Conservation (phyloP, 2,888 invertebrate species). For the Muschampia staudingeri region DNA sequence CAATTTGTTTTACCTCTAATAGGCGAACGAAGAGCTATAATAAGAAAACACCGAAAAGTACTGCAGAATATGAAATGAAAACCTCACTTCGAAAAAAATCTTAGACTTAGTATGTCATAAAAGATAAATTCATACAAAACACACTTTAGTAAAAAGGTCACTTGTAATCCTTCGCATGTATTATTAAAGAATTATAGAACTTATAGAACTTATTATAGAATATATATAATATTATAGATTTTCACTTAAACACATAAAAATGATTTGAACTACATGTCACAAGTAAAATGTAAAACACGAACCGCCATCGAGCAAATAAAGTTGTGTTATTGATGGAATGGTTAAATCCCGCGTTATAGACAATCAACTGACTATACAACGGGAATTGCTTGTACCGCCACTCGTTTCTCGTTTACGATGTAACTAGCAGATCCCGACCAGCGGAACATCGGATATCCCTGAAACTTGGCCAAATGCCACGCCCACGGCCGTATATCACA, state of each 20-base stretch:
- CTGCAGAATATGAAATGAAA: too few relatives aligned
- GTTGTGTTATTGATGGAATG: neutral
- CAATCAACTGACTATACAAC: neutral
- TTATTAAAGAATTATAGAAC: too few relatives aligned
- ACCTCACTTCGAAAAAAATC: too few relatives aligned
- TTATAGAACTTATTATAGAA: too few relatives aligned
- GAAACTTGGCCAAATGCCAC: constrained; percentile 74
- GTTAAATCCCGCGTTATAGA: neutral
- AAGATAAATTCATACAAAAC: too few relatives aligned
- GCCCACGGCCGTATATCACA: constrained; percentile 73
- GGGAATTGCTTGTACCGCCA: neutral
- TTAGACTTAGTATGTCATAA: too few relatives aligned
- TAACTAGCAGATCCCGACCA: neutral
- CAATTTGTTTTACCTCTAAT: constrained; percentile 36
- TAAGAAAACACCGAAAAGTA: too few relatives aligned
- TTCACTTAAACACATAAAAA: too few relatives aligned
- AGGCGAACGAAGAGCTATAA: neutral
- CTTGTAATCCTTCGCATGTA: too few relatives aligned
- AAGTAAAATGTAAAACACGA: neutral
- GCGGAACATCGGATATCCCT: constrained; percentile 68
- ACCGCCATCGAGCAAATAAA: neutral
- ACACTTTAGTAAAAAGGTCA: too few relatives aligned
- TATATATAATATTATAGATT: too few relatives aligned
- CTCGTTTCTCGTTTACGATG: constrained; percentile 48
- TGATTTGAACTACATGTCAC: neutral